Evolutionary conservation across 35 echinoderm and acorn worm species (phyloP).

Genomic region (Apostichopus parvimensis): DNA sequence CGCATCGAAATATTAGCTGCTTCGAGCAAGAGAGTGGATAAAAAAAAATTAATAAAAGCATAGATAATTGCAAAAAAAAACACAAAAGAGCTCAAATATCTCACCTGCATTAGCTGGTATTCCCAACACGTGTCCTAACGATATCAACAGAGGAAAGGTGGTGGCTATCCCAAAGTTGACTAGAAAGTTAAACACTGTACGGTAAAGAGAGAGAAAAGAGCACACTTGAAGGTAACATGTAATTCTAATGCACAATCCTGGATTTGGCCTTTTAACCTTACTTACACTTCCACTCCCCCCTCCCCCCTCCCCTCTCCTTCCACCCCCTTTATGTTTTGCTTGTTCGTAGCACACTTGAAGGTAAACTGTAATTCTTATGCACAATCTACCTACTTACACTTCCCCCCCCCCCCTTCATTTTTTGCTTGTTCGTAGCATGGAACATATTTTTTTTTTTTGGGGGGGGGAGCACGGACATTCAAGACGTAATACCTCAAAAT

Average conservation of each 20-base stretch:
- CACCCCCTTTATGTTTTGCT: too few relatives aligned
- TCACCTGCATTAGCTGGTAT: conserved; percentile 95
- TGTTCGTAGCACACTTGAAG: too few relatives aligned
- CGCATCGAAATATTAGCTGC: too few relatives aligned
- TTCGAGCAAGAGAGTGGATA: too few relatives aligned
- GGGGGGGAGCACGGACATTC: too few relatives aligned
- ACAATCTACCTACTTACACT: too few relatives aligned
- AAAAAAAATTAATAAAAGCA: too few relatives aligned
- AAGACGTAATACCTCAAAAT: too few relatives aligned
- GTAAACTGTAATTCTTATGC: too few relatives aligned
- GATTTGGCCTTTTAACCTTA: background rate
- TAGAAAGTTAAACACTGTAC: conserved; percentile 91
- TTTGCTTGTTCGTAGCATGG: background rate
- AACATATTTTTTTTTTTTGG: background rate
- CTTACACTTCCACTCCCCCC: background rate
- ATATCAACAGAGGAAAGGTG: conserved; percentile 90
- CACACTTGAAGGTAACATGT: background rate
- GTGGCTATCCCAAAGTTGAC: conserved; percentile 93
- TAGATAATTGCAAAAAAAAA: too few relatives aligned
- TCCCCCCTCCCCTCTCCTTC: too few relatives aligned
- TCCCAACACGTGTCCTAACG: conserved; percentile 68
- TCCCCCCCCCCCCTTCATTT: too few relatives aligned
- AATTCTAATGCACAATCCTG: background rate
- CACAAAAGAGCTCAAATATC: background rate
- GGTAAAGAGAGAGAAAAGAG: background rate